These are phyloP conservation scores for Colossoma macropomum DNA, from an alignment of 2,113 vertebrate species.

Conservation along the genomic window DNA sequence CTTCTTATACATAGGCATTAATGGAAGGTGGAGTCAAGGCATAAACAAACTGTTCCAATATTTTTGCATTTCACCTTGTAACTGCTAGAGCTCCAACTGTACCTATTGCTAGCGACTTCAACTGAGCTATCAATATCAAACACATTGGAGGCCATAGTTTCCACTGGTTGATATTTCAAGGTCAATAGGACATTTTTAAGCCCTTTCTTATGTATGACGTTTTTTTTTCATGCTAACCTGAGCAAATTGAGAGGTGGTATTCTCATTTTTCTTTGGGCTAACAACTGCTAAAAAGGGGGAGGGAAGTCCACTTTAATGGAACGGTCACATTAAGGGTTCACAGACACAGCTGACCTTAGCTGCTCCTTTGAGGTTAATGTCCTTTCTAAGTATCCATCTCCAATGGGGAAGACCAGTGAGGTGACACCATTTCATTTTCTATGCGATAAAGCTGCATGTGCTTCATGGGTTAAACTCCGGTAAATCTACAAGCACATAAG, in stretches of 20 bases:
- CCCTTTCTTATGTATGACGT: not conserved
- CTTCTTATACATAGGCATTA: too few species aligned
- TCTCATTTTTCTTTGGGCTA: not conserved
- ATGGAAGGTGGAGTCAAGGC: too few species aligned
- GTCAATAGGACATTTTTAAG: not conserved
- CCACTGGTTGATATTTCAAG: not conserved
- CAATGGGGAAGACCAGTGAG: constrained; percentile 17
- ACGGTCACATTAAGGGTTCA: constrained; percentile 11
- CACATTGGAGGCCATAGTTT: not conserved
- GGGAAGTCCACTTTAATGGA: not conserved
- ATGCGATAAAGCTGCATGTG: constrained; percentile 29
- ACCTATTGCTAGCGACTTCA: not conserved
- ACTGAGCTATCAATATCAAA: not conserved
- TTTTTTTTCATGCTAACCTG: not conserved
- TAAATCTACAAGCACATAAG: constrained; percentile 16
- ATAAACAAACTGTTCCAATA: too few species aligned
- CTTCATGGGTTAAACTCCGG: constrained; percentile 8
- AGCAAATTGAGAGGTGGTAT: not conserved
- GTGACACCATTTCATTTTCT: constrained; percentile 41
- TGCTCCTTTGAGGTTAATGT: constrained; percentile 36
- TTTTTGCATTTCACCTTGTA: too few species aligned
- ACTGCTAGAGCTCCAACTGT: too few species aligned
- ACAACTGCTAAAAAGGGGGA: not conserved
- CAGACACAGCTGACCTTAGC: constrained; percentile 38
- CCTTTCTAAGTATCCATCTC: constrained; percentile 30